Conservation (phyloP, 2,113 vertebrate genomes). For the Zosterops japonicus region DNA sequence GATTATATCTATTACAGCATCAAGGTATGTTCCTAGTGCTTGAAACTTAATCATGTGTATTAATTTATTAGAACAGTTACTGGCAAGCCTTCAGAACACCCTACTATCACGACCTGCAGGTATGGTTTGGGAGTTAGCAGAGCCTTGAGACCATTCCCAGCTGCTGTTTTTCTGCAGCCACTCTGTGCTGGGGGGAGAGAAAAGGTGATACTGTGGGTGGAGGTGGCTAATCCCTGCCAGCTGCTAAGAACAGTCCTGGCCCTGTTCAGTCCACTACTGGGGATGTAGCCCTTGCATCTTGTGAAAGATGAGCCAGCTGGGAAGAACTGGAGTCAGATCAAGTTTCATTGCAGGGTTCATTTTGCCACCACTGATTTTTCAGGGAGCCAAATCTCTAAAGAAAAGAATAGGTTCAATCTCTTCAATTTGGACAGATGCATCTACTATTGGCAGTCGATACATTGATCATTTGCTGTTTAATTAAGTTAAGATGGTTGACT, state of each 20-base stretch:
- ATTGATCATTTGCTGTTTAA: background rate
- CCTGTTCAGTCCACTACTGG: accelerated
- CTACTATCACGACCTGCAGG: background rate
- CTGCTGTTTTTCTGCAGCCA: background rate
- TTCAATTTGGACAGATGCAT: background rate
- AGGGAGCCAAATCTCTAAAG: background rate
- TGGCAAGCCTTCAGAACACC: background rate
- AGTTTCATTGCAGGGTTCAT: background rate
- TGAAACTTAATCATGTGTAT: background rate
- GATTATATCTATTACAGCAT: background rate
- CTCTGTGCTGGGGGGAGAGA: background rate
- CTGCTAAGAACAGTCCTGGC: background rate
- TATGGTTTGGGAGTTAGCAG: background rate
- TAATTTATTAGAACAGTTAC: background rate
- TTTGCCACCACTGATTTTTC: background rate
- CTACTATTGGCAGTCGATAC: background rate
- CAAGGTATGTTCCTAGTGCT: background rate
- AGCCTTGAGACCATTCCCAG: background rate
- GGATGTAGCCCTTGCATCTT: background rate
- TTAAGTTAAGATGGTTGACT: background rate
- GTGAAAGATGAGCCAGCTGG: background rate
- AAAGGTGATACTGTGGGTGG: background rate
- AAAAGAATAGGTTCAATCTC: background rate
- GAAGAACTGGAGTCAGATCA: background rate
- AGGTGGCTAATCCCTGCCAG: background rate